Evolutionary conservation across 2,113 vertebrate genomes (phyloP).

Genomic region (Cervus canadensis): DNA sequence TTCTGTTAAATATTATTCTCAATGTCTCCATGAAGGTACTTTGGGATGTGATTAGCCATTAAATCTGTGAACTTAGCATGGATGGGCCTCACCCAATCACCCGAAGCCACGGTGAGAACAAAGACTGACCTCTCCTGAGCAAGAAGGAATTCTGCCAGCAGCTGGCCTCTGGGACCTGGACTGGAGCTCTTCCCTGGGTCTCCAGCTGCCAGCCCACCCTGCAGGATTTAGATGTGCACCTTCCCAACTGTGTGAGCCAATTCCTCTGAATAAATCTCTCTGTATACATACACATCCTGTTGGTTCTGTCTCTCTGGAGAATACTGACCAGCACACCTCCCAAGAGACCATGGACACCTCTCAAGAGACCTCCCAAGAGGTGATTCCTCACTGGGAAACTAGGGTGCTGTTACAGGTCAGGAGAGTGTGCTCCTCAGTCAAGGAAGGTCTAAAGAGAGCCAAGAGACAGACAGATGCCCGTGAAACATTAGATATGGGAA

Average conservation of each 20-base stretch:
- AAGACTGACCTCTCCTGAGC: not conserved
- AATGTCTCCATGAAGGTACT: not conserved
- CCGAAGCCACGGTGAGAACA: not conserved
- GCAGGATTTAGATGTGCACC: not conserved
- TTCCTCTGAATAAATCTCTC: not conserved
- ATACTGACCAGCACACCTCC: not conserved
- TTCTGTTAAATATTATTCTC: not conserved
- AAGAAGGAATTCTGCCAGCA: not conserved
- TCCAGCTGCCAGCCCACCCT: not conserved
- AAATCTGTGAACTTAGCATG: not conserved
- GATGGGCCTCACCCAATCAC: not conserved
- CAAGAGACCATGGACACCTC: not conserved
- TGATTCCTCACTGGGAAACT: not conserved
- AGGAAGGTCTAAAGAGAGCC: not conserved
- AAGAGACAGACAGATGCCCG: fast-evolving
- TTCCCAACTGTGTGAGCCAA: not conserved
- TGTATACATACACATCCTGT: not conserved
- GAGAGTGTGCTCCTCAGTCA: fast-evolving
- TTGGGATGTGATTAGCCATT: not conserved
- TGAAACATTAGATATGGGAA: fast-evolving
- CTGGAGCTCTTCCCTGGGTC: not conserved
- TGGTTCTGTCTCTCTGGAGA: not conserved
- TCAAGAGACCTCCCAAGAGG: too few relatives aligned
- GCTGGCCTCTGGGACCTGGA: not conserved
- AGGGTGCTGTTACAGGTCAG: not conserved